Evolutionary conservation across 37 sponge, comb jelly and placozoan species (phyloP).

Genomic region (Halichondria panicea): DNA sequence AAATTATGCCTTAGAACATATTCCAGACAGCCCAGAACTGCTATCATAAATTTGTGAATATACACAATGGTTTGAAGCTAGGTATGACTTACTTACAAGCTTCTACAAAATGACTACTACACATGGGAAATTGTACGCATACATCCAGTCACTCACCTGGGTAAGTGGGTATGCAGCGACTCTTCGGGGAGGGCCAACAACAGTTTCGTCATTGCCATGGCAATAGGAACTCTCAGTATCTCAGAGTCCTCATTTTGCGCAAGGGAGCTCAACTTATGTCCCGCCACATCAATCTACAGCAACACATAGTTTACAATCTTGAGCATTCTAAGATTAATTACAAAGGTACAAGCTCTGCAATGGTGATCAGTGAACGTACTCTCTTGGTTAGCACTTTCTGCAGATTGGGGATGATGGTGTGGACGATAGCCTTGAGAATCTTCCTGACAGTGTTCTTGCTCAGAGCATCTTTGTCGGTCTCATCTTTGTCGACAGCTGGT

Average conservation of each 20-base stretch:
- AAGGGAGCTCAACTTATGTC: conserved; percentile 29
- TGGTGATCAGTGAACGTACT: conserved; percentile 41
- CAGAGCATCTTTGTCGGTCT: neutral
- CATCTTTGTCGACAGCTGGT: neutral
- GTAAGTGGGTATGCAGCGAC: conserved; percentile 63
- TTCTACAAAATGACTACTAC: no score
- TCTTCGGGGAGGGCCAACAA: conserved; percentile 69
- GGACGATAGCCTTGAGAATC: conserved; percentile 51
- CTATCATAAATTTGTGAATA: no score
- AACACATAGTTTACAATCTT: neutral
- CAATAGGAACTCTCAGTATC: conserved; percentile 75
- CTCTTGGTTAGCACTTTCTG: conserved; percentile 46
- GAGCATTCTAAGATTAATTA: neutral
- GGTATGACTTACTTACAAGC: no score
- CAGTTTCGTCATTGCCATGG: conserved; percentile 86
- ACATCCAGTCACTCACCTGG: conserved; percentile 62
- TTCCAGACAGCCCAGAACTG: no score
- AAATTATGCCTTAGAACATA: neutral
- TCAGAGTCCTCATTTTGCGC: conserved; percentile 35
- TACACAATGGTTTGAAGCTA: no score
- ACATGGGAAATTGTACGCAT: no score
- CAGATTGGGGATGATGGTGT: conserved; percentile 61
- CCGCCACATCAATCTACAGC: conserved; percentile 16
- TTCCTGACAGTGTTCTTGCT: no score
- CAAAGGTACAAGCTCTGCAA: no score